Evolutionary conservation across 2,113 vertebrate genomes (phyloP).

Genomic region (Arenaria interpres): DNA sequence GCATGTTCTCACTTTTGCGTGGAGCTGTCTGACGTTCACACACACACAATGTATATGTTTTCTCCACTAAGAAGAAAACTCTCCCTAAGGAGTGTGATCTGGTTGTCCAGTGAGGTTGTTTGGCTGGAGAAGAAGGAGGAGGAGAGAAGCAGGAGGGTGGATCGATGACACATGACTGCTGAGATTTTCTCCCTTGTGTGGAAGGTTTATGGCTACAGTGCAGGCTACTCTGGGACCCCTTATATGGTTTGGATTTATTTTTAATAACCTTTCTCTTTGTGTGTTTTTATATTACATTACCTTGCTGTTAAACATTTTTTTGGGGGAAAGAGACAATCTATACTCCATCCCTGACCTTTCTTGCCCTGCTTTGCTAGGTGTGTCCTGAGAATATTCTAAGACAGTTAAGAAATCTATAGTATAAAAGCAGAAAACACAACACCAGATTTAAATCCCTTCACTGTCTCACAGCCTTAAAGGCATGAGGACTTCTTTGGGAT

Average conservation of each 20-base stretch:
- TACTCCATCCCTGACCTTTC: background rate
- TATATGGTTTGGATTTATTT: constrained; percentile 41
- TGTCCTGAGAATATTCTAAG: background rate
- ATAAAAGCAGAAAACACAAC: background rate
- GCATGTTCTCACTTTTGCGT: background rate
- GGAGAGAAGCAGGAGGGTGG: background rate
- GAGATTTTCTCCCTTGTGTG: constrained; percentile 13
- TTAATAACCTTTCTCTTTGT: constrained; percentile 31
- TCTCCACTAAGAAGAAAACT: background rate
- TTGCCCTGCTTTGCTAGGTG: background rate
- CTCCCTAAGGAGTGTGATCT: background rate
- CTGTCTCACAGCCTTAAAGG: background rate
- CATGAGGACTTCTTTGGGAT: background rate
- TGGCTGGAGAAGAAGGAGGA: background rate
- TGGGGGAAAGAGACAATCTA: background rate
- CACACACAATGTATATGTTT: background rate
- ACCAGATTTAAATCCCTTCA: background rate
- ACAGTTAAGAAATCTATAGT: background rate
- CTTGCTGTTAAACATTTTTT: background rate
- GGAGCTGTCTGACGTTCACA: background rate
- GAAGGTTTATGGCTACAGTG: constrained; percentile 31
- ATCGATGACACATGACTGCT: background rate
- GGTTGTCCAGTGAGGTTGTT: background rate
- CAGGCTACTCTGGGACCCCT: background rate
- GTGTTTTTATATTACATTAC: background rate